These are phyloP conservation scores for Furcifer pardalis DNA, from an alignment of 2,797 vertebrate species.

Conservation along the genomic window DNA sequence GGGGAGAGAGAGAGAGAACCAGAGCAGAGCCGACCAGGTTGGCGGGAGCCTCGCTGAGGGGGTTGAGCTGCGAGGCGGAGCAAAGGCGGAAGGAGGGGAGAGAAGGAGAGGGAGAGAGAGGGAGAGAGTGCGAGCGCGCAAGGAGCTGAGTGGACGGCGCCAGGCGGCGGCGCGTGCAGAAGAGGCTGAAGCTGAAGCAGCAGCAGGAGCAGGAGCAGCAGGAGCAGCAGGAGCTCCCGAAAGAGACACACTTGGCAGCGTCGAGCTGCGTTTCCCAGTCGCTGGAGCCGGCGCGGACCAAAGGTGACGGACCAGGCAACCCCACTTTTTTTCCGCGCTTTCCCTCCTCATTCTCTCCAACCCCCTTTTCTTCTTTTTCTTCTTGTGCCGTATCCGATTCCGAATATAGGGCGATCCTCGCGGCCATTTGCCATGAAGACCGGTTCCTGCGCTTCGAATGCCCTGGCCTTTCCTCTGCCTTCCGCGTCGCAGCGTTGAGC, in stretches of 20 bases:
- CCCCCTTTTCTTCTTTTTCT: background rate
- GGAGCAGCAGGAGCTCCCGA: background rate
- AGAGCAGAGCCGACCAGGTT: background rate
- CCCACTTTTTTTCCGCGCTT: too few relatives aligned
- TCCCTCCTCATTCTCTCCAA: fast-evolving
- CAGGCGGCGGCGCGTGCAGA: constrained; percentile 61
- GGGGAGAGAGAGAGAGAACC: too few relatives aligned
- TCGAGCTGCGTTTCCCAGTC: constrained; percentile 55
- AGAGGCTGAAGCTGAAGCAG: constrained; percentile 55
- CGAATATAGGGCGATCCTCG: too few relatives aligned
- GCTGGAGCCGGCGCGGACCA: constrained; percentile 49
- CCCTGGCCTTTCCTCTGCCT: too few relatives aligned
- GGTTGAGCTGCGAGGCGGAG: background rate
- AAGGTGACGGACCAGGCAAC: constrained; percentile 67
- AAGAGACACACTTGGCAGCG: constrained; percentile 46
- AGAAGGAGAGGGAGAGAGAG: background rate
- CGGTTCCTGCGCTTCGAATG: too few relatives aligned
- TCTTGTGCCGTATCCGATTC: too few relatives aligned
- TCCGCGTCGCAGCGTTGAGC: too few relatives aligned
- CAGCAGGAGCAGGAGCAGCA: background rate
- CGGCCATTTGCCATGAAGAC: too few relatives aligned
- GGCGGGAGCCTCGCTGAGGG: background rate
- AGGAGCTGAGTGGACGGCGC: constrained; percentile 62
- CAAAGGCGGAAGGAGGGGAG: background rate
- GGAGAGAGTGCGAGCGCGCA: background rate